These are phyloP conservation scores for Harlomillsia oculata DNA, from an alignment of 1,140 invertebrate genomes.

Conservation along the genomic window DNA sequence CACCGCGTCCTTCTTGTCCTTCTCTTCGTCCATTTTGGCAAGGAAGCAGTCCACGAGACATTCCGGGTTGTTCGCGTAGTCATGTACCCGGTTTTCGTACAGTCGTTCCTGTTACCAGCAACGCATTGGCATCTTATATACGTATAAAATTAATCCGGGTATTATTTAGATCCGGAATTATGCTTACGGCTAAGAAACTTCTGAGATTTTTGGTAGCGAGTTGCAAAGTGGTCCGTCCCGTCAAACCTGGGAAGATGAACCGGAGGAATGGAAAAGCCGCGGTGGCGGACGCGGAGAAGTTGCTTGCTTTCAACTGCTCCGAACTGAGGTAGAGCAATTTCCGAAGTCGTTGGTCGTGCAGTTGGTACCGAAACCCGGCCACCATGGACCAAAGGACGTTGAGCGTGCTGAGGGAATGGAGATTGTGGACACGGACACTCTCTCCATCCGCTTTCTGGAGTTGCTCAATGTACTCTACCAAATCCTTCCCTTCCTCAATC, in stretches of 20 bases:
- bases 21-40: not conserved
- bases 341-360: not conserved
- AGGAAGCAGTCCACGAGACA: conserved; percentile 1
- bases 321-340: not conserved
- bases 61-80: not conserved
- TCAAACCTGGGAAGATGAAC: not conserved
- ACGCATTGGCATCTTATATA: not conserved
- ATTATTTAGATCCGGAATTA: no score
- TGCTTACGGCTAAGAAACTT: no score
- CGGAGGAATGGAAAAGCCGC: not conserved
- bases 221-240: no score
- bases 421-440: not conserved
- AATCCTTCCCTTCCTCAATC: not conserved
- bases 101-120: not conserved
- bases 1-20: not conserved
- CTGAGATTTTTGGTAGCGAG: no score
- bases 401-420: not conserved
- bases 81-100: not conserved
- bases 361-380: not conserved
- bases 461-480: not conserved
- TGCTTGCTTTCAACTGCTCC: no score
- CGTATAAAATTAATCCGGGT: no score
- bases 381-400: not conserved
- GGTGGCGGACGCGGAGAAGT: not conserved
- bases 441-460: not conserved